phyloP scores from a whole-genome alignment of 2,888 invertebrate genomes.

The Hymenopus coronatus region DNA sequence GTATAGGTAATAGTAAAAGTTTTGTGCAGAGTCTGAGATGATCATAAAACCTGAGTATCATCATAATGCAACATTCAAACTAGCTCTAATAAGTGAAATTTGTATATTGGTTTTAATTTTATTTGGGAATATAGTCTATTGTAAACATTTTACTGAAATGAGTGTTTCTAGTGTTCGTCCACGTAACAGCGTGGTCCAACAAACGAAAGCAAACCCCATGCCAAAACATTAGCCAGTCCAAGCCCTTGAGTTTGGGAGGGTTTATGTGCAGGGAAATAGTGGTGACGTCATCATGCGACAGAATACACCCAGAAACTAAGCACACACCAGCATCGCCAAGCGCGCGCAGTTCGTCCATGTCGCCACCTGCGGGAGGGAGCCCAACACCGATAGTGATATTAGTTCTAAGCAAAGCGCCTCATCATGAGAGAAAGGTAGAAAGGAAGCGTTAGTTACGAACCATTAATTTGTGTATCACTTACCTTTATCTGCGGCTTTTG shows the following conservation, averaged over 20 bases:
- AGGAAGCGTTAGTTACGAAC: not conserved
- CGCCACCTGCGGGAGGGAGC: not conserved
- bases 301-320: conserved; percentile 11
- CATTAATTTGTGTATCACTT: not conserved
- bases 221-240: conserved; percentile 18
- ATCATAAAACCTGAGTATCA: not conserved
- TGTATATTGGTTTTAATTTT: not conserved
- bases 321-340: conserved; percentile 1
- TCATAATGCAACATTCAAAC: not conserved
- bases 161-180: not conserved
- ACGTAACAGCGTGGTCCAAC: not conserved
- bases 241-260: not conserved
- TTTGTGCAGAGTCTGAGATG: not conserved
- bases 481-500: not conserved
- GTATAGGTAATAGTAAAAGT: not conserved
- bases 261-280: conserved; percentile 33
- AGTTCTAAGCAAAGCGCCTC: not conserved
- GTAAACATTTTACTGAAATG: not conserved
- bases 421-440: not conserved
- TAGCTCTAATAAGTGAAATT: not conserved
- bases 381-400: not conserved
- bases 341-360: conserved; percentile 8
- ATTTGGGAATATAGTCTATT: not conserved
- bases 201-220: conserved; percentile 10
- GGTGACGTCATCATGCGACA: conserved; percentile 20